Evolutionary conservation across 2,113 vertebrate species (phyloP), one percentile per base, ranked within the genome.

Genomic region (Lophotis ruficrista): DNA sequence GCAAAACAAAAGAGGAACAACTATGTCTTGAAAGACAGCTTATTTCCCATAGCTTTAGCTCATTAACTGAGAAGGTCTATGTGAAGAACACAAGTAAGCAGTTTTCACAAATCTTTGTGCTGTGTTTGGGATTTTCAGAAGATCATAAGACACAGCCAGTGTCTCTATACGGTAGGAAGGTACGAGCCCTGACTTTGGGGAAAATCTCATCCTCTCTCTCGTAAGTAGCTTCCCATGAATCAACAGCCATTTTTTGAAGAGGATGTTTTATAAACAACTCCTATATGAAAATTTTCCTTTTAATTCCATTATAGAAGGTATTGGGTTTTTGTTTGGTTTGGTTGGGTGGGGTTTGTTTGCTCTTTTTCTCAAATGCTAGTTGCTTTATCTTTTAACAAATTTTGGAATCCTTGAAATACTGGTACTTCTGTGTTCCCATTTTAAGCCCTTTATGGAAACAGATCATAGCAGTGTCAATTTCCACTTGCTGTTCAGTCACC

Each of bases 141-240:
- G 20, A 87, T 7, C 0, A 0, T 47, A 56, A 86, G 17, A n/a
- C 7, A 35, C 12, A 76, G 33, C 4, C 12, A 37, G 1, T 45
- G 9, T 50, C 16, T 87, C 23, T 53, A 16, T 9, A 14, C 35
- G 3, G 18, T 14, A 64, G 18, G 20, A 93, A 64, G 9, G 6
- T 41, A 33, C 0, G 0, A 68, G 8, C 6, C 9, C 24, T 30
- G 33, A 65, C 35, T 68, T 62, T 30, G 22, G 3, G 25, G 10
- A 75, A 58, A 75, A 66, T 48, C 7, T 73, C 14, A 12, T 35
- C 4, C 3, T 77, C 37, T 86, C 3, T 56, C 2, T 69, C 10
- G 15, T 47, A 24, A 38, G 35, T 27, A 75, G 12, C 6, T 75
- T 75, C 23, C 2, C 7, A 12, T 47, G 15, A 5, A 58, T 61